These are phyloP conservation scores for Gnathonemus echidnorhynchus DNA, from an alignment of 2,113 vertebrate species.

Conservation along the genomic window DNA sequence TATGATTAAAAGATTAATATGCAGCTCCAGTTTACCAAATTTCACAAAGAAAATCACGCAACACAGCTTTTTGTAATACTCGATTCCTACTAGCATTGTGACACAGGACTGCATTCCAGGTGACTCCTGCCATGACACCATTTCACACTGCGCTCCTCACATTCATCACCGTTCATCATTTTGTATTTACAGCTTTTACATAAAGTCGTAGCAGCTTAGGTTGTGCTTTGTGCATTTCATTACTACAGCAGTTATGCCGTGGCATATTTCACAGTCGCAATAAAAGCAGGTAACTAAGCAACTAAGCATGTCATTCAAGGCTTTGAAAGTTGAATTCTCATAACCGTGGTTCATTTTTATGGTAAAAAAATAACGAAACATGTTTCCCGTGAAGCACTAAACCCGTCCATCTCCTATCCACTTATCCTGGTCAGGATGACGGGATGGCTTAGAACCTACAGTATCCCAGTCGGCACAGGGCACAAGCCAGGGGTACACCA, in stretches of 20 bases:
- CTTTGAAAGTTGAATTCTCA: neutral
- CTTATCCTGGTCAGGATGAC: neutral
- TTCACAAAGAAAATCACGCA: neutral
- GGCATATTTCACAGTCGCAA: neutral
- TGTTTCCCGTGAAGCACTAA: neutral
- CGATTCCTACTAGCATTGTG: neutral
- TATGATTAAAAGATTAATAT: neutral
- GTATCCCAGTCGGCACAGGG: neutral
- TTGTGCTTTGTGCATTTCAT: neutral
- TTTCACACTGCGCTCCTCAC: neutral
- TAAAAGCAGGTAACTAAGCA: neutral
- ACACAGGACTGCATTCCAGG: neutral
- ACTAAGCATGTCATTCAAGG: neutral
- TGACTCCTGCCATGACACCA: neutral
- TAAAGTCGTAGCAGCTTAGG: neutral
- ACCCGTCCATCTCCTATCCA: neutral
- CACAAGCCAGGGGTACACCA: neutral
- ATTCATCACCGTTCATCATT: neutral
- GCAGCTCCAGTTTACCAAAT: neutral
- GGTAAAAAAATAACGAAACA: neutral
- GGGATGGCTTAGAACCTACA: neutral
- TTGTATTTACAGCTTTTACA: neutral
- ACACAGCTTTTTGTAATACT: neutral
- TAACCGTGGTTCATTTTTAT: neutral
- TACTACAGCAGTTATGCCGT: neutral